A percentile compares a stretch with the other conserved stretches of the same genome.
Evolutionary conservation across 2,888 invertebrate genomes (phyloP).

Genomic region (Steinernema carpocapsae): DNA sequence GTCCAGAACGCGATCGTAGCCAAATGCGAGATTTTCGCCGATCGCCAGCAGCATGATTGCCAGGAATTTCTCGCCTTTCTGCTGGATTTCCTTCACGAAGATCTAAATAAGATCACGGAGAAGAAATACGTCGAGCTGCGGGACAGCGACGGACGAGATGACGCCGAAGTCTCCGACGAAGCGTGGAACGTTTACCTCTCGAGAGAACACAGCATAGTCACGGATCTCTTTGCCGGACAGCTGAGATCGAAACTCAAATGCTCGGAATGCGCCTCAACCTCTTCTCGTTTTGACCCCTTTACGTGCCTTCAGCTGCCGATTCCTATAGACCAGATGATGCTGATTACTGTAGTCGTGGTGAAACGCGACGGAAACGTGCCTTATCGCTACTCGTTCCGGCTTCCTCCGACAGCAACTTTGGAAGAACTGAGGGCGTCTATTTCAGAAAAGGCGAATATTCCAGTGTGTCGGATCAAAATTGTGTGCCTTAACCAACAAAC

Average conservation of each 20-base stretch:
- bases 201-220: constrained; percentile 45
- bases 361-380: constrained; percentile 80
- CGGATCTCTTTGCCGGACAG: constrained; percentile 72
- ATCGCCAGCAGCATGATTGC: constrained; percentile 90
- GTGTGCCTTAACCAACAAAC: constrained; percentile 36
- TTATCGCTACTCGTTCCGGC: constrained; percentile 81
- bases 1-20: constrained; percentile 81
- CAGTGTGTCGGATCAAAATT: constrained; percentile 14
- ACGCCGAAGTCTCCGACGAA: constrained; percentile 37
- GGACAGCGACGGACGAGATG: constrained; percentile 42
- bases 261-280: constrained; percentile 81
- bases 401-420: constrained; percentile 74
- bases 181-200: constrained; percentile 38
- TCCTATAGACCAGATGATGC: constrained; percentile 85
- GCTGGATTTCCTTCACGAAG: constrained; percentile 88
- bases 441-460: background rate
- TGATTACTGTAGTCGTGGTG: constrained; percentile 72
- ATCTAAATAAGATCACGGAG: constrained; percentile 82
- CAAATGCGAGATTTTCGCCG: constrained; percentile 83
- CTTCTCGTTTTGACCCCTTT: constrained; percentile 84
- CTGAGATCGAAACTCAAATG: constrained; percentile 86
- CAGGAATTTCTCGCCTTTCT: constrained; percentile 90
- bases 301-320: constrained; percentile 86
- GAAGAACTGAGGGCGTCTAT: constrained; percentile 44
- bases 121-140: constrained; percentile 74